Conservation (phyloP, 1,140 invertebrate genomes). For the Euwallacea fornicatus region DNA sequence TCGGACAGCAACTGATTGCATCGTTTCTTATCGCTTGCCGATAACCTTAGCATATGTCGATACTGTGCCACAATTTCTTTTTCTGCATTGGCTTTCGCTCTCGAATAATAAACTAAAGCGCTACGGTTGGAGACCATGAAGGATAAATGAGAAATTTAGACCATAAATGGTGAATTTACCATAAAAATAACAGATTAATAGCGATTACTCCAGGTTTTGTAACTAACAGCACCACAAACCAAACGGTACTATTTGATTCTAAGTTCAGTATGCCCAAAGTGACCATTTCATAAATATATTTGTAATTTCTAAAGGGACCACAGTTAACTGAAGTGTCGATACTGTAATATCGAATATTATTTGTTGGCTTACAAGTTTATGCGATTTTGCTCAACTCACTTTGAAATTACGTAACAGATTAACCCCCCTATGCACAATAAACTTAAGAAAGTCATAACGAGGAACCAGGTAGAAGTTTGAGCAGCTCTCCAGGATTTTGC, state of each 20-base stretch:
- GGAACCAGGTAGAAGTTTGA: constrained; percentile 70
- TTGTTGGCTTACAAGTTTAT: background rate
- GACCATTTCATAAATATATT: constrained; percentile 57
- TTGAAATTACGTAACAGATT: constrained; percentile 32
- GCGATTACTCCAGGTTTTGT: constrained; percentile 59
- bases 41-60: constrained; percentile 67
- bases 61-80: constrained; percentile 66
- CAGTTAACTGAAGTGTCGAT: constrained; percentile 55
- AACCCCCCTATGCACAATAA: constrained; percentile 29
- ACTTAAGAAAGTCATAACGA: constrained; percentile 65
- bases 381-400: constrained; percentile 23
- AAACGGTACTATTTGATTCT: constrained; percentile 51
- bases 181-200: constrained; percentile 58
- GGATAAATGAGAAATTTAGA: background rate
- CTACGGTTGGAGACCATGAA: constrained; percentile 50
- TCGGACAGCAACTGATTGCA: constrained; percentile 61
- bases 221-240: constrained; percentile 54
- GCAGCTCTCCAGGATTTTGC: constrained; percentile 68
- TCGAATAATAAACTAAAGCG: constrained; percentile 69
- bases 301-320: constrained; percentile 60
- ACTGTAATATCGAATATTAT: constrained; percentile 44
- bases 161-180: constrained; percentile 52
- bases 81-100: constrained; percentile 64
- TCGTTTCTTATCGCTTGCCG: constrained; percentile 76
- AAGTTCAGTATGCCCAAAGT: constrained; percentile 56